phyloP scores from a whole-genome alignment of 1,140 invertebrate genomes.

The Microplitis mediator region DNA sequence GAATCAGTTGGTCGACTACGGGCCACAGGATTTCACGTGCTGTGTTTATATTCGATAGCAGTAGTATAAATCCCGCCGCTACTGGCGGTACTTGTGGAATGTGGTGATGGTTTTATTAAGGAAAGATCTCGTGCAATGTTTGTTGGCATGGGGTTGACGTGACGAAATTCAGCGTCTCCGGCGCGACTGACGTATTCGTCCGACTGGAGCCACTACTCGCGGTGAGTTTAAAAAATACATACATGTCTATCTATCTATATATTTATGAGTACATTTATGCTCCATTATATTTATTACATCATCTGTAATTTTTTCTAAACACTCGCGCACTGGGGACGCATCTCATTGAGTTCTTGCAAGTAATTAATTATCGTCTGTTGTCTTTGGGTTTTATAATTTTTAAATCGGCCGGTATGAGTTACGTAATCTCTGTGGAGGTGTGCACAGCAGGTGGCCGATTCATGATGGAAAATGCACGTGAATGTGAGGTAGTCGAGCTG shows the following conservation, averaged over 20 bases:
- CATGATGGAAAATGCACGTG: slow-evolving; percentile 34
- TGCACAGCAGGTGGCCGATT: slow-evolving; percentile 50
- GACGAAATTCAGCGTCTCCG: slow-evolving; percentile 22
- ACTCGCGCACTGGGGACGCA: too few species aligned
- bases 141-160: slow-evolving; percentile 21
- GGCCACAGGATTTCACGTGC: background rate
- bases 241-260: too few species aligned
- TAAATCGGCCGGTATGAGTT: slow-evolving; percentile 35
- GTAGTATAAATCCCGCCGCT: background rate
- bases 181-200: slow-evolving; percentile 36
- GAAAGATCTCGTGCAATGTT: slow-evolving; percentile 3
- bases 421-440: slow-evolving; percentile 47
- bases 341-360: too few species aligned
- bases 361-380: background rate
- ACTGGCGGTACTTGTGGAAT: slow-evolving; percentile 8
- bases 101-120: slow-evolving; percentile 28
- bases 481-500: slow-evolving; percentile 6
- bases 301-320: too few species aligned
- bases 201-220: slow-evolving; percentile 53
- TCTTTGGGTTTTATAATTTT: slow-evolving; percentile 5
- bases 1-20: too few species aligned
- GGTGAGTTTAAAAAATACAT: slow-evolving; percentile 42
- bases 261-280: too few species aligned
- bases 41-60: background rate
- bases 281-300: too few species aligned